A percentile compares a stretch with the other conserved stretches of the same genome.
phyloP scores from a whole-genome alignment of 2,888 invertebrate species.

The Diabrotica balteata region DNA sequence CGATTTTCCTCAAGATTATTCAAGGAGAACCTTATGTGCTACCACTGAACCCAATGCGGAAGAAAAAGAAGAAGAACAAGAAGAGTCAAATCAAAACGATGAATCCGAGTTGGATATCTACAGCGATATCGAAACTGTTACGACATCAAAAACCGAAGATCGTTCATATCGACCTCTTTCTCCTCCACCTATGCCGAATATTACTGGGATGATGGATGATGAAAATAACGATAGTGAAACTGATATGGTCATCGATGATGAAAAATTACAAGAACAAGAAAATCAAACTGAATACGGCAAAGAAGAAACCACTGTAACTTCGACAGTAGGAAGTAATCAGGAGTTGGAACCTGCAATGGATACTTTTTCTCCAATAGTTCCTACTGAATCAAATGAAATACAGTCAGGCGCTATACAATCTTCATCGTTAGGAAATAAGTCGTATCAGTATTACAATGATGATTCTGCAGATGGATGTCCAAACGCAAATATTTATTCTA shows the following conservation, averaged over 20 bases:
- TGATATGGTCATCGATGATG: conserved; percentile 66
- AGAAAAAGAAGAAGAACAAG: conserved; percentile 41
- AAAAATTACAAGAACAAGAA: conserved; percentile 48
- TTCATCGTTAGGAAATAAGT: conserved; percentile 38
- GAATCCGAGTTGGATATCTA: conserved; percentile 68
- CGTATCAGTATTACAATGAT: conserved; percentile 29
- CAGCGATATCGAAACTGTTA: conserved; percentile 65
- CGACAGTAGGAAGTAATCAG: conserved; percentile 39
- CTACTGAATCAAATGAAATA: conserved; percentile 39
- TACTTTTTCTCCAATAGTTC: not conserved
- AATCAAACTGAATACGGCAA: conserved; percentile 42
- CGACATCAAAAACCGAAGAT: conserved; percentile 54
- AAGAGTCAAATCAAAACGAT: conserved; percentile 41
- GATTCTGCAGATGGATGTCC: conserved; percentile 70
- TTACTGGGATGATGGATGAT: conserved; percentile 60
- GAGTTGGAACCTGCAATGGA: conserved; percentile 20
- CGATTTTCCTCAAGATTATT: conserved; percentile 51
- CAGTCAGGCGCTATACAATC: conserved; percentile 52
- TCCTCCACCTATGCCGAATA: conserved; percentile 34
- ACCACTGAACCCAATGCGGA: conserved; percentile 42
- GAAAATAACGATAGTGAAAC: conserved; percentile 62
- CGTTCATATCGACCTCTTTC: conserved; percentile 27
- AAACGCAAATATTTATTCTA: conserved; percentile 84
- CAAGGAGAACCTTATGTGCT: conserved; percentile 48
- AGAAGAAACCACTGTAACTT: conserved; percentile 47